Evolutionary conservation across 2,797 vertebrate genomes (phyloP).

Genomic region (Pagetopsis macropterus): DNA sequence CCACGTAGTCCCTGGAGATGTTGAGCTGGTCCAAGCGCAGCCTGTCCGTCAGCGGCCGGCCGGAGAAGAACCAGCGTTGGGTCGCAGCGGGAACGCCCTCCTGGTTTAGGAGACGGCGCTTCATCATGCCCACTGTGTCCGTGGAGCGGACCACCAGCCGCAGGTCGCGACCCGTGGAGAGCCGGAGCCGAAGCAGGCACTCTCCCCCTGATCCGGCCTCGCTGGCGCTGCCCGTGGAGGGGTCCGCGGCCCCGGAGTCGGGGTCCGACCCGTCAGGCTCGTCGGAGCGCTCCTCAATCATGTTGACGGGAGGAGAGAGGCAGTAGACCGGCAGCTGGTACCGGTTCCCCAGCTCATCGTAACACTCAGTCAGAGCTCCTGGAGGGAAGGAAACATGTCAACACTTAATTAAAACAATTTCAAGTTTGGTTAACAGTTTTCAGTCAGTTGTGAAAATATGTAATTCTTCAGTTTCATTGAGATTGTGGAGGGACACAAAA

Average conservation of each 20-base stretch:
- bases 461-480: background rate
- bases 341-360: slow-evolving; percentile 97
- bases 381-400: slow-evolving; percentile 23
- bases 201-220: slow-evolving; percentile 88
- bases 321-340: slow-evolving; percentile 99
- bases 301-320: slow-evolving; percentile 96
- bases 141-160: slow-evolving; percentile 90
- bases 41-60: slow-evolving; percentile 94
- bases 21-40: slow-evolving; percentile 97
- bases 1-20: slow-evolving; percentile 98
- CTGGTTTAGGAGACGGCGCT: slow-evolving; percentile 89
- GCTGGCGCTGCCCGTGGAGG: slow-evolving; percentile 71
- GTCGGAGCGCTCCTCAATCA: slow-evolving; percentile 96
- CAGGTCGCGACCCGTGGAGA: slow-evolving; percentile 96
- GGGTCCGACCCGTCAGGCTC: slow-evolving; percentile 91
- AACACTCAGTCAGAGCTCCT: slow-evolving; percentile 98
- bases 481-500: background rate
- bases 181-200: slow-evolving; percentile 94
- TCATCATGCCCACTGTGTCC: slow-evolving; percentile 97
- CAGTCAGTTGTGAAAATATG: background rate
- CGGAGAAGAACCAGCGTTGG: slow-evolving; percentile 99
- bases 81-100: slow-evolving; percentile 90
- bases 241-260: slow-evolving; percentile 71
- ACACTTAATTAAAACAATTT: background rate
- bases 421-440: background rate